Base-by-base conservation (phyloP, 2,113 vertebrate genomes). In the Gracilinanus agilis region DNA sequence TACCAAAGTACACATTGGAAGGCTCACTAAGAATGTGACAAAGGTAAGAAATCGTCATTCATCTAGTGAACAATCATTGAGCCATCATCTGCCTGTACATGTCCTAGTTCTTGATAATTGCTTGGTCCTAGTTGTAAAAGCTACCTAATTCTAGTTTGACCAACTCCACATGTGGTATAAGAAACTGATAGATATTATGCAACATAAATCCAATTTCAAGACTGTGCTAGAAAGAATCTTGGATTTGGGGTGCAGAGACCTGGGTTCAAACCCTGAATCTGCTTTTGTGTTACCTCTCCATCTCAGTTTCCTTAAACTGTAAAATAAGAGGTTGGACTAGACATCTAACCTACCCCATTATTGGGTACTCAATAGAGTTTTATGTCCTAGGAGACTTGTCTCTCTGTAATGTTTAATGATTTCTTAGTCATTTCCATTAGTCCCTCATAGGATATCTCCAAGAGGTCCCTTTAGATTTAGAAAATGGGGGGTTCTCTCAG, bases 11-110 rank as follows among this genome's bases (percentile, higher is more conserved):
- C 99, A 99, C 13, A 98, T 99, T 54, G 99, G 99, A 88, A 98
- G 99, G 40, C 99, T 99, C 90, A 99, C 99, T 19, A 99, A 99
- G 94, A 99, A 99, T 0, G 99, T 99, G 93, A 99, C 99, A 44
- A 99, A 99, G 99, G 99, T 99, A 27, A 95, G 96, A 61, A 21
- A 6, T 53, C 54, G 3, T n/a, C n/a, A n/a, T 61, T 54, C 25
- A 16, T 44, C 27, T 4, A 7, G 25, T 44, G 9, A 56, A 3
- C 27, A 3, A 8, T 67, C 61, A 67, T 67, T 67, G 13, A 67
- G 13, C 11, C 6, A 21, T 16, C 34, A 83, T 83, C n/a, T 75
- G 34, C 13, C 21, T 83, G n/a, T 83, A 40, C 16, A 8, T n/a
- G 4, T 75, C 61, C 61, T 67, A 34, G 12, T 67, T 61, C 25